phyloP scores from a whole-genome alignment of 2,113 vertebrate species.

The Scalopus aquaticus region DNA sequence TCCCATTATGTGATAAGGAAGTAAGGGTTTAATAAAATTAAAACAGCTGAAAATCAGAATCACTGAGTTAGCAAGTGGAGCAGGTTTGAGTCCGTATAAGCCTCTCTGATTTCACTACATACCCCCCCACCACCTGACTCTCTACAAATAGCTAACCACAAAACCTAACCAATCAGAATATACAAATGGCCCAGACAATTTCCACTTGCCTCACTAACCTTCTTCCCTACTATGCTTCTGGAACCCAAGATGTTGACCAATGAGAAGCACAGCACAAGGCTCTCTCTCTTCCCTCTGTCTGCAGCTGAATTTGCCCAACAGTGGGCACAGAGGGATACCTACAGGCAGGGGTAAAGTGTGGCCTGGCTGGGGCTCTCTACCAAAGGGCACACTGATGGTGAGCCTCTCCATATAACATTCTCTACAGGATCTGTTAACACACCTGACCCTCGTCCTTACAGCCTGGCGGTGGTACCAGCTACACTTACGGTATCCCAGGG shows the following conservation, averaged over 20 bases:
- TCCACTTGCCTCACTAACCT: background rate
- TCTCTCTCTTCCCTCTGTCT: background rate
- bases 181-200: background rate
- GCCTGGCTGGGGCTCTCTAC: background rate
- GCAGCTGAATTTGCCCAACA: background rate
- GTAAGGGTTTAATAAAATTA: background rate
- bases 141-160: slow-evolving; percentile 54
- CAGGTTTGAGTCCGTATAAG: background rate
- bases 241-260: background rate
- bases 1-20: background rate
- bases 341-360: background rate
- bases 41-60: background rate
- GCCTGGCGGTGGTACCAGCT: background rate
- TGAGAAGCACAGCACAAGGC: background rate
- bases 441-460: background rate
- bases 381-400: background rate
- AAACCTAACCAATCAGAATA: slow-evolving; percentile 26
- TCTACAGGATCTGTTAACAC: background rate
- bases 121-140: background rate
- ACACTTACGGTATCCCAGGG: background rate
- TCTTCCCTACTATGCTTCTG: background rate
- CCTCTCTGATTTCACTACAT: slow-evolving; percentile 19
- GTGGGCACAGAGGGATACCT: background rate
- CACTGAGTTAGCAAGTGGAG: background rate
- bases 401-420: background rate